phyloP scores from a whole-genome alignment of 1,140 invertebrate genomes.

The Choristoneura fumiferana region DNA sequence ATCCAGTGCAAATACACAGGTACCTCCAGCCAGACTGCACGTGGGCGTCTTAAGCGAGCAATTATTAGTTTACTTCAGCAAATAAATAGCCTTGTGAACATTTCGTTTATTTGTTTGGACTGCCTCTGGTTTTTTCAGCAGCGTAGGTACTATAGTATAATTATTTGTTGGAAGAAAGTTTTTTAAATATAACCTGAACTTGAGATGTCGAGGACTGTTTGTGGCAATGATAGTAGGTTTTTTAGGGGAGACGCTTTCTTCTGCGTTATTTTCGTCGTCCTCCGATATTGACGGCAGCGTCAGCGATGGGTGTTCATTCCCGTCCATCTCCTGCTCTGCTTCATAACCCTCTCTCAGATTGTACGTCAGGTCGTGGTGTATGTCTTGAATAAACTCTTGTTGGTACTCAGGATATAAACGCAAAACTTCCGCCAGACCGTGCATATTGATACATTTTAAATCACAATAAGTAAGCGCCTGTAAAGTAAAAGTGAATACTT shows the following conservation, averaged over 20 bases:
- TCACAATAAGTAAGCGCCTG: conserved; percentile 96
- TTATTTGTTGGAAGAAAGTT: too few species aligned
- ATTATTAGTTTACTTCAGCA: too few species aligned
- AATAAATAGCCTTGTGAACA: not conserved
- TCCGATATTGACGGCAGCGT: conserved; percentile 94
- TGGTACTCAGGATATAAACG: conserved; percentile 96
- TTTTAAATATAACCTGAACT: conserved; percentile 76
- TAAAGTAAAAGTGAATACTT: conserved; percentile 14
- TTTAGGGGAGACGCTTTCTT: conserved; percentile 83
- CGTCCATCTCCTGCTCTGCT: conserved; percentile 89
- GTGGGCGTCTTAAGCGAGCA: too few species aligned
- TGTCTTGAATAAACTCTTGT: conserved; percentile 94
- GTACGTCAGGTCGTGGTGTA: conserved; percentile 96
- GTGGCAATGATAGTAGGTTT: conserved; percentile 79
- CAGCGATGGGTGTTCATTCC: conserved; percentile 88
- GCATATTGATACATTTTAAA: conserved; percentile 95
- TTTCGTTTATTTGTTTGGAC: not conserved
- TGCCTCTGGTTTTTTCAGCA: not conserved
- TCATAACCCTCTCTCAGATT: conserved; percentile 96
- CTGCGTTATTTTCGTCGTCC: conserved; percentile 93
- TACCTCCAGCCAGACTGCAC: not conserved
- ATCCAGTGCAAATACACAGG: not conserved
- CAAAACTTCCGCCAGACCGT: conserved; percentile 93
- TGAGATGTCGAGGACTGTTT: conserved; percentile 83
- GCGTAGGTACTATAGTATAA: too few species aligned